Conservation (phyloP, 2,797 vertebrate species). For the Epinephelus malabaricus region DNA sequence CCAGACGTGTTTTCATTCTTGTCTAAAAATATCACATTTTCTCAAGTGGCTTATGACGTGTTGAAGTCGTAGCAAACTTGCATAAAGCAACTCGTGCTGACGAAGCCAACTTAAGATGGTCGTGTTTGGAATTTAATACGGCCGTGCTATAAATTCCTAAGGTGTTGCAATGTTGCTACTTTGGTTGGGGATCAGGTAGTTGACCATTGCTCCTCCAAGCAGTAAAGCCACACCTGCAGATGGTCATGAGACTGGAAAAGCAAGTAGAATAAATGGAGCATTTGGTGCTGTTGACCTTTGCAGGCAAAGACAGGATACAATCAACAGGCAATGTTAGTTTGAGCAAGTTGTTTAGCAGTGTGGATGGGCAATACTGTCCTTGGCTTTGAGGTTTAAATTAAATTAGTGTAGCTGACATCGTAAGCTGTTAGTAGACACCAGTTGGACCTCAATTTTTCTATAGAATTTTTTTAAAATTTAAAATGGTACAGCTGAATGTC, state of each 20-base stretch:
- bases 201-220: slow-evolving; percentile 62
- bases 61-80: neutral
- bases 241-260: slow-evolving; percentile 44
- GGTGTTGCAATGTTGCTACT: slow-evolving; percentile 40
- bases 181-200: slow-evolving; percentile 41
- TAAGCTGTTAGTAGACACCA: neutral
- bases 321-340: slow-evolving; percentile 5
- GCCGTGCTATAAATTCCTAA: slow-evolving; percentile 38
- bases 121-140: slow-evolving; percentile 36
- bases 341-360: neutral
- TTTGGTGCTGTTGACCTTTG: slow-evolving; percentile 20
- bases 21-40: slow-evolving; percentile 10
- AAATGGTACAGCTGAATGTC: too few relatives aligned
- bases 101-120: slow-evolving; percentile 5
- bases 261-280: slow-evolving; percentile 1
- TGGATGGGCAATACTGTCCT: neutral
- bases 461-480: too few relatives aligned
- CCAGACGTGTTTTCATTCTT: slow-evolving; percentile 10
- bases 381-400: neutral
- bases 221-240: slow-evolving; percentile 68
- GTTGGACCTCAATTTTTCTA: neutral
- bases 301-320: slow-evolving; percentile 22
- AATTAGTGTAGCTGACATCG: neutral
- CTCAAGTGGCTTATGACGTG: neutral
- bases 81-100: neutral